Percentiles rank a stretch among this genome's conserved stretches.
These are phyloP conservation scores for Prinia subflava DNA, from an alignment of 2,113 vertebrate genomes.

Conservation along the genomic window DNA sequence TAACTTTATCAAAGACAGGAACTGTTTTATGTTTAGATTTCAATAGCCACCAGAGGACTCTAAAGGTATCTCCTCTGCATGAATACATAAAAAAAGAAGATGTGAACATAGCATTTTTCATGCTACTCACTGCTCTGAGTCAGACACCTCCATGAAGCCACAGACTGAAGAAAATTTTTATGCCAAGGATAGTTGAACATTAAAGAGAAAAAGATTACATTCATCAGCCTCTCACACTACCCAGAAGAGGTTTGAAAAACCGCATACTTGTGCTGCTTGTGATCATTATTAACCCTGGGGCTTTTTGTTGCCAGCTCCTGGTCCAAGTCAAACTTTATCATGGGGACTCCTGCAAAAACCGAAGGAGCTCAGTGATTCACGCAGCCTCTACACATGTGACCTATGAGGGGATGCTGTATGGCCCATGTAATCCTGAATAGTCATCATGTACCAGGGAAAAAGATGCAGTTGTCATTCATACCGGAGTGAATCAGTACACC, in stretches of 20 bases:
- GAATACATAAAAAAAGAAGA: background rate
- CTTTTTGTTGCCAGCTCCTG: background rate
- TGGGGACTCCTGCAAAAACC: background rate
- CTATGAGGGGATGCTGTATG: background rate
- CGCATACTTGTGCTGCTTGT: background rate
- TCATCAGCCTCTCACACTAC: slow-evolving; percentile 27
- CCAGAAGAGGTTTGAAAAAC: slow-evolving; percentile 4
- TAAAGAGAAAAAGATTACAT: slow-evolving; percentile 14
- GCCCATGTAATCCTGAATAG: background rate
- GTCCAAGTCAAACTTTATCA: background rate
- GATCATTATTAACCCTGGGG: background rate
- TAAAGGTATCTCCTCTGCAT: slow-evolving; percentile 4
- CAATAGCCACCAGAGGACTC: background rate
- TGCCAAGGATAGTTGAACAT: slow-evolving; percentile 11
- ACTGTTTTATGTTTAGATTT: slow-evolving; percentile 41
- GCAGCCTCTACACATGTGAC: background rate
- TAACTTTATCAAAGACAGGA: slow-evolving; percentile 11
- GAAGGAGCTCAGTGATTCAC: background rate
- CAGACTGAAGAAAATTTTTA: background rate
- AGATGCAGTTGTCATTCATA: background rate
- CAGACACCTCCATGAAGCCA: background rate
- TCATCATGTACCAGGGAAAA: background rate
- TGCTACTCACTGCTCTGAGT: slow-evolving; percentile 8
- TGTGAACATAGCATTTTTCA: background rate
- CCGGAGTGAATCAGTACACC: background rate